Evolutionary conservation across 2,113 vertebrate species (phyloP).

Genomic region (Chamaetylas fuelleborni): DNA sequence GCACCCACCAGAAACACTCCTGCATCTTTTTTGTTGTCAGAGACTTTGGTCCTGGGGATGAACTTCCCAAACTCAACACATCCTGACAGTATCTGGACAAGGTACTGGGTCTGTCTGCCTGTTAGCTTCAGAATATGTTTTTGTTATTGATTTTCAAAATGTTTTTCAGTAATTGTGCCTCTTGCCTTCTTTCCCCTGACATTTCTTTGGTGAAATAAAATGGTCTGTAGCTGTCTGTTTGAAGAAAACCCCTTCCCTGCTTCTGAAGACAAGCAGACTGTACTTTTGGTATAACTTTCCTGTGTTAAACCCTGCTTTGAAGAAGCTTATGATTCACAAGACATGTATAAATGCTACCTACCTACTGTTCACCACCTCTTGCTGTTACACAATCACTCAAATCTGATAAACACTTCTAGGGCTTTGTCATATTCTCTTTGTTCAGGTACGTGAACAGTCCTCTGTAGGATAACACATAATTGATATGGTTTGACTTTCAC

Average conservation of each 20-base stretch:
- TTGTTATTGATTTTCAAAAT: background rate
- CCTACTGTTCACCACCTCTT: constrained; percentile 2
- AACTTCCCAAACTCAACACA: background rate
- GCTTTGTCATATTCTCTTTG: constrained; percentile 50
- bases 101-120: background rate
- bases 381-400: constrained; percentile 24
- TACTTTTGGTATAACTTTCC: background rate
- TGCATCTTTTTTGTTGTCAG: background rate
- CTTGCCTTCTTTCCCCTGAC: background rate
- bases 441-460: background rate
- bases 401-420: constrained; percentile 25
- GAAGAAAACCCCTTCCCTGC: background rate
- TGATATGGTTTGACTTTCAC: constrained; percentile 13
- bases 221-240: background rate
- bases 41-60: rapidly evolving
- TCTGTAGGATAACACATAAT: background rate
- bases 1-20: background rate
- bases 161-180: background rate
- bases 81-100: background rate
- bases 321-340: constrained; percentile 32
- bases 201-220: background rate
- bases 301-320: background rate
- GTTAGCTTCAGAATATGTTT: background rate
- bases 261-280: background rate
- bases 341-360: background rate